Evolutionary conservation across 2,888 invertebrate species (phyloP), one percentile per base, ranked within the genome.

Genomic region (Agapostemon virescens): DNA sequence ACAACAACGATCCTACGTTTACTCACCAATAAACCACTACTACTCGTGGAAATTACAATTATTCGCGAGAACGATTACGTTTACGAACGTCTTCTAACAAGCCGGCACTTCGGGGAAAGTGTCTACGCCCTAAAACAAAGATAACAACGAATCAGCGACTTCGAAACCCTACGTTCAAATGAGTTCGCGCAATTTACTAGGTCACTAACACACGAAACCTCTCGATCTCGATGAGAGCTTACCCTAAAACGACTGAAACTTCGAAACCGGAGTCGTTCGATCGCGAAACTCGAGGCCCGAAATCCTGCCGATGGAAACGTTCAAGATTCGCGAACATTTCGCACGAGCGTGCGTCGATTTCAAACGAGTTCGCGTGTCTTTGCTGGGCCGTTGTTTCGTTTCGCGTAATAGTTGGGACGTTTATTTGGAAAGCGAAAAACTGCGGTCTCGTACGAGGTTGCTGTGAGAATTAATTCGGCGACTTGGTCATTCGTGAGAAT

Each of bases 1-100:
- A 77, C 68, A 69, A 78, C 77, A 77, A 58, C 58, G 26, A 30
- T 33, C 3, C 77, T 78, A 78, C 77, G 63, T 52, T 77, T 77
- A 69, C 52, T 64, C 52, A n/a, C 52, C 63, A 77, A 78, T 77
- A 49, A 69, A 69, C 69, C 49, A 64, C 77, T 78, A 52, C 9
- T 61, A 2, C 77, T 69, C 52, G 52, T 77, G 64, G 77, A 69
- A 69, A 63, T n/a, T 77, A 69, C 75, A 77, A 76, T 76, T 75
- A 77, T 75, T 26, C 66, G 30, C 20, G 30, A 26, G 20, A 61
- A 61, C 49, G 61, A 30, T 61, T 75, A 77, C 58, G 61, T 69
- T 69, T 78, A 77, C 55, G 52, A 77, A 77, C 33, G 30, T 40
- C 38, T 17, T 63, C 63, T 15, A 77, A 67, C 63, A 36, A 40